These are phyloP conservation scores for Mamestra brassicae DNA, from an alignment of 2,888 invertebrate species.

Conservation along the genomic window DNA sequence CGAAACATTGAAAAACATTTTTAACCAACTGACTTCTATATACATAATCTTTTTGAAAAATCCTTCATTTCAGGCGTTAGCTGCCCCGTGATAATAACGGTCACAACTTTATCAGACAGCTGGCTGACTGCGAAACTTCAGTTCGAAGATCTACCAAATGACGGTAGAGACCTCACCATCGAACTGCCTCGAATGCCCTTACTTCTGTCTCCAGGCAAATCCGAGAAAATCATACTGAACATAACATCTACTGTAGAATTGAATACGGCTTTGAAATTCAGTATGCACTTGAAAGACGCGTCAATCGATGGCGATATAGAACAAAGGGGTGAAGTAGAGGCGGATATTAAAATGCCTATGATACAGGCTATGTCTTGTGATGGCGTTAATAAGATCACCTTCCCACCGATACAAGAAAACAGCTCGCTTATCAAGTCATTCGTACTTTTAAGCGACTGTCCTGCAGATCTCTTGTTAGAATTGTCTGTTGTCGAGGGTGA, in stretches of 20 bases:
- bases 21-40: neutral
- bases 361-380: constrained; percentile 84
- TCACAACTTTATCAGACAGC: constrained; percentile 81
- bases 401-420: constrained; percentile 79
- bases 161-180: constrained; percentile 75
- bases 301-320: constrained; percentile 79
- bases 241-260: constrained; percentile 82
- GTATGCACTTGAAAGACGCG: constrained; percentile 79
- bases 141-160: constrained; percentile 75
- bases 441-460: constrained; percentile 84
- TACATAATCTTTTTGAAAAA: neutral
- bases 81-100: constrained; percentile 74
- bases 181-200: constrained; percentile 84
- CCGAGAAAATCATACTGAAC: constrained; percentile 78
- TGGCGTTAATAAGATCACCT: constrained; percentile 81
- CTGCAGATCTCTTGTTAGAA: constrained; percentile 81
- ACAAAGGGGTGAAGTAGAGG: constrained; percentile 75
- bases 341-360: constrained; percentile 81
- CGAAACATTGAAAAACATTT: neutral
- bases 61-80: constrained; percentile 76
- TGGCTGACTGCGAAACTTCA: constrained; percentile 84
- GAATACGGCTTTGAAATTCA: constrained; percentile 74
- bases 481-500: constrained; percentile 79
- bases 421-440: constrained; percentile 76
- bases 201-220: constrained; percentile 81